Percentiles rank a stretch among this genome's conserved stretches.
These are phyloP conservation scores for Caenorhabditis sinica DNA, from an alignment of 2,888 invertebrate species.

Conservation along the genomic window DNA sequence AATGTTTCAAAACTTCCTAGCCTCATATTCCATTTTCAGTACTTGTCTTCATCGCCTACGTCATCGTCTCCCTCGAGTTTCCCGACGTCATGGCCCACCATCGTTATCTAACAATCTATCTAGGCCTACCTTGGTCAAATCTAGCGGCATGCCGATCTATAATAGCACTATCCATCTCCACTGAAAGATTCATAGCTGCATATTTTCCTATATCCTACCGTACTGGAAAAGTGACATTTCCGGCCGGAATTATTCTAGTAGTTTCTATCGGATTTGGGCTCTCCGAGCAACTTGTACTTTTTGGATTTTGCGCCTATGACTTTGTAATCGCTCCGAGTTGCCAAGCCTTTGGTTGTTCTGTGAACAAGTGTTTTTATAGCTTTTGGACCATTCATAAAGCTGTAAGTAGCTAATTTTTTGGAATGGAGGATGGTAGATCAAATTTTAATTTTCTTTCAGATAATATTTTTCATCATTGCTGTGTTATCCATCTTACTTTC, in stretches of 20 bases:
- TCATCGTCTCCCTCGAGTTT: not conserved
- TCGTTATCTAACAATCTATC: not conserved
- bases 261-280: not conserved
- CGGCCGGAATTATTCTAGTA: not conserved
- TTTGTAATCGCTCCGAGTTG: constrained; percentile 8
- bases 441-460: too few species aligned
- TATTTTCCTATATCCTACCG: constrained; percentile 26
- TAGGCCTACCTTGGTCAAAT: constrained; percentile 40
- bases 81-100: not conserved
- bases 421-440: too few species aligned
- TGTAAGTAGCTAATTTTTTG: not conserved
- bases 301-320: constrained; percentile 21
- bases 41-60: not conserved
- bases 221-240: not conserved
- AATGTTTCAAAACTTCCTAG: not conserved
- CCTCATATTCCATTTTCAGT: not conserved
- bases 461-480: constrained; percentile 7
- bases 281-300: not conserved
- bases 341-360: constrained; percentile 21
- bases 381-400: constrained; percentile 43
- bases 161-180: constrained; percentile 13
- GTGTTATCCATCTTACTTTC: constrained; percentile 10
- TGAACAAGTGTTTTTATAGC: constrained; percentile 38
- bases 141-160: constrained; percentile 22
- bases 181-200: constrained; percentile 11